These are phyloP conservation scores for Plutella xylostella DNA, from an alignment of 2,888 invertebrate genomes.

Conservation along the genomic window DNA sequence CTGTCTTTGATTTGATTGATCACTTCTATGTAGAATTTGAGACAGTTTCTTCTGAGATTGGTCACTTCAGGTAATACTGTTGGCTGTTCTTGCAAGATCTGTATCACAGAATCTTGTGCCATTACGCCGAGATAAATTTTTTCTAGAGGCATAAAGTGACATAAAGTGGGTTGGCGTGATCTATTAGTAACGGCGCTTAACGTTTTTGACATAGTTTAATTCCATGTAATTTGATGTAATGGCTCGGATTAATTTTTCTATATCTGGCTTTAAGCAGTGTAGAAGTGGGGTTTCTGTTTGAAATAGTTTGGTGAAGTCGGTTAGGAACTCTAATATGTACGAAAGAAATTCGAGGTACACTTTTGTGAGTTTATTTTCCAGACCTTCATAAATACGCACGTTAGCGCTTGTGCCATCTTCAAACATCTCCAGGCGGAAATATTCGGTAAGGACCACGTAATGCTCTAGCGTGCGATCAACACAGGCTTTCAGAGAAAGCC, in stretches of 20 bases:
- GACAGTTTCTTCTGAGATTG: not conserved
- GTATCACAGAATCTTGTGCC: slow-evolving; percentile 10
- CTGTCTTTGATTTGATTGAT: not conserved
- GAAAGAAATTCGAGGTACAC: slow-evolving; percentile 17
- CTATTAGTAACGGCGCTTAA: slow-evolving; percentile 13
- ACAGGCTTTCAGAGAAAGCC: slow-evolving; percentile 2
- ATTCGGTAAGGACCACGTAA: slow-evolving; percentile 1
- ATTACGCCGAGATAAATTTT: slow-evolving; percentile 14
- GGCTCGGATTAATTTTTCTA: slow-evolving; percentile 8
- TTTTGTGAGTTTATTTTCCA: slow-evolving; percentile 15
- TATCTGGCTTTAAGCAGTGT: slow-evolving; percentile 14
- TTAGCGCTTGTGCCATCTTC: slow-evolving; percentile 2
- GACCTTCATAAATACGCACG: not conserved
- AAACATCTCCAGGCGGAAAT: slow-evolving; percentile 3
- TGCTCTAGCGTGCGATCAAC: slow-evolving; percentile 5
- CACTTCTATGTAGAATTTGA: not conserved
- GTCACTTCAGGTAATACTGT: not conserved
- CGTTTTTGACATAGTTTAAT: slow-evolving; percentile 8
- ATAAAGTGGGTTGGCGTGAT: slow-evolving; percentile 15
- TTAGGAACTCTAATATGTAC: slow-evolving; percentile 10
- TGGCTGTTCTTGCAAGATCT: slow-evolving; percentile 1
- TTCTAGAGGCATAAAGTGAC: slow-evolving; percentile 14
- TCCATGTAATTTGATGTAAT: slow-evolving; percentile 5
- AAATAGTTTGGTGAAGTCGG: slow-evolving; percentile 9
- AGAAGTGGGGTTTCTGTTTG: slow-evolving; percentile 1